Base-by-base conservation (phyloP, 2,797 vertebrate species). In the Phoeniculus purpureus region DNA sequence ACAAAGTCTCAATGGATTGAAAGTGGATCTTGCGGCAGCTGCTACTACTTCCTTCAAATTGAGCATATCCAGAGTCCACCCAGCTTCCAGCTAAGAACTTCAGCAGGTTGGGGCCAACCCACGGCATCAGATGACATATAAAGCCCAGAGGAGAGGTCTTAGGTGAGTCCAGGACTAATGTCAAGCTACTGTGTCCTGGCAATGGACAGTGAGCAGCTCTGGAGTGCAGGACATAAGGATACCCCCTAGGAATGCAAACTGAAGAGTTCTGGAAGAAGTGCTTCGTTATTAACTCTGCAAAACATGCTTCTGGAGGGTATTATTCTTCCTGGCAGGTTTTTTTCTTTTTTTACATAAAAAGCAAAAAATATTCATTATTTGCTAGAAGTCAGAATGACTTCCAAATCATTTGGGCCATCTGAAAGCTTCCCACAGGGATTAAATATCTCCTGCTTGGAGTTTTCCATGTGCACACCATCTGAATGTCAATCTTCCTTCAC, bases 371-470 rank as follows among this genome's bases (percentile, higher is more conserved):
- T 86, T 93, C 61, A 45, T 88, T 94, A 78, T 85, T 91, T 94
- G 19, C 48, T 90, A 68, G 77, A 72, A 93, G 54, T n/a, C 51
- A 88, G 43, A 80, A 73, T 45, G 74, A 29, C 23, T 96, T 77
- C 67, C 37, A 67, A 80, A 74, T 65, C 21, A n/a, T 86, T 75
- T 68, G 50, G 54, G 51, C 32, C 80, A 52, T 52, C n/a, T 72
- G 72, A 84, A 90, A 84, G 62, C 55, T 82, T 90, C 78, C 93
- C 68, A 70, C 59, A 48, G 87, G 93, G 88, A 80, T 85, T 59
- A 81, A 92, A 78, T 48, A 31, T 78, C 84, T 88, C 45, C 52
- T 66, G 54, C 3, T 1, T 78, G 72, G 86, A 61, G 72, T 90
- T 88, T 93, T 75, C 43, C 3, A 4, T 52, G 68, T 74, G 68